Evolutionary conservation across 2,888 invertebrate genomes (phyloP).

Genomic region (Phortica magna): DNA sequence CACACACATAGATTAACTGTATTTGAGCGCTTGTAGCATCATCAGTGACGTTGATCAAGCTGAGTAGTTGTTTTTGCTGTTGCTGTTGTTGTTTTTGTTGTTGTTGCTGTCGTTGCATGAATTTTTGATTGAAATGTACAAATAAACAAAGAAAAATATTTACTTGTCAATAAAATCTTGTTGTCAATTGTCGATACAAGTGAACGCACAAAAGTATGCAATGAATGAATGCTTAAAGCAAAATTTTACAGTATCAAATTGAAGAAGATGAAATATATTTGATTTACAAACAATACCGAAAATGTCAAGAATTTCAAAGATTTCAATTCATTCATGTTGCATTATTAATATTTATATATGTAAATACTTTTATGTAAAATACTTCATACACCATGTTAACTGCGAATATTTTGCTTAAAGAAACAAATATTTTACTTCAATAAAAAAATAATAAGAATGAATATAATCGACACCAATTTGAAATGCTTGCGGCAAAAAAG

Average conservation of each 20-base stretch:
- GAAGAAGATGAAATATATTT: background rate
- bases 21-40: slow-evolving; percentile 1
- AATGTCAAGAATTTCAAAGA: background rate
- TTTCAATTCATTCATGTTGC: too few relatives aligned
- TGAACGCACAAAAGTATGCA: slow-evolving; percentile 3
- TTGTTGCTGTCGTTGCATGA: slow-evolving; percentile 31
- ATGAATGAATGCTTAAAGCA: background rate
- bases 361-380: too few relatives aligned
- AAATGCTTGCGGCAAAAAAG: slow-evolving; percentile 1
- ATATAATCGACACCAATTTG: background rate
- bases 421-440: too few relatives aligned
- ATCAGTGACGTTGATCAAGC: slow-evolving; percentile 4
- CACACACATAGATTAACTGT: background rate
- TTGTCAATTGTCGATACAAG: background rate
- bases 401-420: too few relatives aligned
- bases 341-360: too few relatives aligned
- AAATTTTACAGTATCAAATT: background rate
- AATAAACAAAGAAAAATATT: slow-evolving; percentile 43
- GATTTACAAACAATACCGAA: background rate
- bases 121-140: slow-evolving; percentile 49
- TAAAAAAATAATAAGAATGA: background rate
- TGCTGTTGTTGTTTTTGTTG: slow-evolving; percentile 26
- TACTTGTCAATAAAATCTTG: slow-evolving; percentile 42
- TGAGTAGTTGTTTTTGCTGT: slow-evolving; percentile 4
- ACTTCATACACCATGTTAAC: too few relatives aligned